phyloP scores from a whole-genome alignment of 2,888 invertebrate species.

The Ganaspis brasiliensis region DNA sequence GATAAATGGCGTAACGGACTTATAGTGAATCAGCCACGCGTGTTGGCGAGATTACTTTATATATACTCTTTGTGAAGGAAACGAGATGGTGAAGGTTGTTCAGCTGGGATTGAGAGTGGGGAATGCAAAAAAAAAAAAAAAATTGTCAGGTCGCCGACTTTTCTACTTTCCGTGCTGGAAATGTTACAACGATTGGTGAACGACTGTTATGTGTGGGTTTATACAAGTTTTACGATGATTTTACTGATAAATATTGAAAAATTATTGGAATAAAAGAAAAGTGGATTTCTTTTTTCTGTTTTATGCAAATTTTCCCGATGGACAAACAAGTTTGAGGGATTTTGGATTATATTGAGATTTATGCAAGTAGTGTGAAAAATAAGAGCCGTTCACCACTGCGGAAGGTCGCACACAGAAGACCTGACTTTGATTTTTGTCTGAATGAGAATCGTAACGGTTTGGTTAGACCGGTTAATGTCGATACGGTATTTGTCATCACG shows the following conservation, averaged over 20 bases:
- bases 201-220: not conserved
- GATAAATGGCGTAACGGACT: constrained; percentile 32
- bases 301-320: not conserved
- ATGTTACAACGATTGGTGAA: not conserved
- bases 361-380: not conserved
- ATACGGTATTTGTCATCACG: constrained; percentile 39
- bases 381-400: constrained; percentile 17
- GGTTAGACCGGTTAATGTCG: constrained; percentile 26
- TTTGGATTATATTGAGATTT: not conserved
- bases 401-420: constrained; percentile 28
- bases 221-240: too few species aligned
- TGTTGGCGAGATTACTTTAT: constrained; percentile 28
- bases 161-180: constrained; percentile 26
- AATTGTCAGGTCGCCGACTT: constrained; percentile 34
- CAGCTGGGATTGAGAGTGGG: not conserved
- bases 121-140: not conserved
- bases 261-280: too few species aligned
- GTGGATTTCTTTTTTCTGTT: not conserved
- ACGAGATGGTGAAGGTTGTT: constrained; percentile 42
- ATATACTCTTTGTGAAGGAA: constrained; percentile 30
- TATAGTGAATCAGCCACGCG: constrained; percentile 36
- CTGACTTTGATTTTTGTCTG: constrained; percentile 41
- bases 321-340: not conserved
- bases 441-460: constrained; percentile 40
- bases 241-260: too few species aligned